These are phyloP conservation scores for Pelusios castaneus DNA, from an alignment of 2,113 vertebrate genomes.

Conservation along the genomic window DNA sequence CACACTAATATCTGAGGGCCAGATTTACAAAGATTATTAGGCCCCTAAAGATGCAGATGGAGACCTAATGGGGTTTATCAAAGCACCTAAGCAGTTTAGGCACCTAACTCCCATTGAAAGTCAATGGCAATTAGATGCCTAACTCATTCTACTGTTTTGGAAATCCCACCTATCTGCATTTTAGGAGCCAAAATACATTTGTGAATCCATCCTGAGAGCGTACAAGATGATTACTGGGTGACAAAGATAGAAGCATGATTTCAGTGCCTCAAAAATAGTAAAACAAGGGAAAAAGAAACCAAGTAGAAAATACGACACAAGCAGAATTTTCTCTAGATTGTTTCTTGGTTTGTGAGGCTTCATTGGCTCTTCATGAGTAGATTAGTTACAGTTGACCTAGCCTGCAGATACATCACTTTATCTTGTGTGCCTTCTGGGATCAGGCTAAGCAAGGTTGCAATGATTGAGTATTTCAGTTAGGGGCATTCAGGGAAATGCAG, in stretches of 20 bases:
- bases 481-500: not conserved
- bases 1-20: not conserved
- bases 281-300: not conserved
- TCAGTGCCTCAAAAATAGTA: not conserved
- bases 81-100: not conserved
- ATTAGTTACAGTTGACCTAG: not conserved
- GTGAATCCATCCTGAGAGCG: not conserved
- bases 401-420: not conserved
- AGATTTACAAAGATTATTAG: not conserved
- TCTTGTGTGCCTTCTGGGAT: not conserved
- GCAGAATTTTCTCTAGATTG: not conserved
- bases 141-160: not conserved
- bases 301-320: not conserved
- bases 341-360: not conserved
- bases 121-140: not conserved
- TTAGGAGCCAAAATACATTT: not conserved
- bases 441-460: not conserved
- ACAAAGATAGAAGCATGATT: not conserved
- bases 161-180: not conserved
- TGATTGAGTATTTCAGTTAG: not conserved
- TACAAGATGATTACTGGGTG: not conserved
- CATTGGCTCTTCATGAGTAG: not conserved
- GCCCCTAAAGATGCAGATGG: constrained; percentile 14
- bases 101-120: not conserved
- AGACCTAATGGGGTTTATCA: not conserved